Base-by-base conservation (phyloP, 2,113 vertebrate genomes). In the Chlorodrepanis virens region DNA sequence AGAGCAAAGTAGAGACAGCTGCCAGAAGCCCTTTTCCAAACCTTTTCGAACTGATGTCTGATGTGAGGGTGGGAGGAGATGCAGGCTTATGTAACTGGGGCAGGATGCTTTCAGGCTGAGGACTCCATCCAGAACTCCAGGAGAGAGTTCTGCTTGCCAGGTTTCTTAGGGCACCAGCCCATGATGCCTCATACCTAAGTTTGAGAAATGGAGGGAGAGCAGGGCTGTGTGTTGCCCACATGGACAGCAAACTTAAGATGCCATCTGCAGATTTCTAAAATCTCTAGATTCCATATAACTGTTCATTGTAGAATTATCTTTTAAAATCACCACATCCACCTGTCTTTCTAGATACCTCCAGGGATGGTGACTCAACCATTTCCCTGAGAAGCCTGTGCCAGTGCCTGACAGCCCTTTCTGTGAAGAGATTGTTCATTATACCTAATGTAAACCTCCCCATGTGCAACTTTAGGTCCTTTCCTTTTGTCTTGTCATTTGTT, bases 181-280 rank as follows among this genome's bases (percentile, higher is more conserved):
- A 50, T 0, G 0, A 16, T 60, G 28, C 57, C 40, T 85, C 4
- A 4, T 33, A 19, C 0, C 0, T 12, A 23, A 50, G 11, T 21
- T 9, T 40, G 31, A 65, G 70, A 86, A 42, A 80, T 24, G 25
- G 39, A 68, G 37, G 56, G 57, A 54, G 75, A 68, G 57, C 68
- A 85, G 45, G 22, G 15, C 31, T 63, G 25, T 35, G 24, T 65
- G 29, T 40, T 89, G 67, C 49, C 44, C 40, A 52, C 18, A 3
- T 25, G 50, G 23, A 21, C 57, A 79, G 44, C 39, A 39, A 63
- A 18, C 23, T n/a, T 40, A 39, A 54, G 20, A 59, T 71, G 22
- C 31, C 31, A 45, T 14, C 27, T 94, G n/a, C 28, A 53, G 44
- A 15, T 79, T 87, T 92, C 78, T 50, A 18, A 47, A 88, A 42